Evolutionary conservation across 1,140 invertebrate species (phyloP).

Genomic region (Acromyrmex echinatior): DNA sequence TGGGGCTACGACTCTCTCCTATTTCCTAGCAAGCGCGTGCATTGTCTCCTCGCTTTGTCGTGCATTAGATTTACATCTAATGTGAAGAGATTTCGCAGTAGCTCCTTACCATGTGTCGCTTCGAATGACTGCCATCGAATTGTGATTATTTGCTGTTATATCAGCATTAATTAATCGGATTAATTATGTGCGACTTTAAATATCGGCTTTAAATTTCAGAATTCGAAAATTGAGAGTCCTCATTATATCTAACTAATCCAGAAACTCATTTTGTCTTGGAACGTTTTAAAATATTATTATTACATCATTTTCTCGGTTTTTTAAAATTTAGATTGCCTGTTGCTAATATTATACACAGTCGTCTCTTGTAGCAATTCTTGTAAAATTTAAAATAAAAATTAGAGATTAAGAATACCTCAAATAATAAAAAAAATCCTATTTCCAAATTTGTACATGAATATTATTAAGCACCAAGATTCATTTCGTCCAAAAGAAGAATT

Average conservation of each 20-base stretch:
- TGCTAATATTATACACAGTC: background rate
- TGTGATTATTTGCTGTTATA: background rate
- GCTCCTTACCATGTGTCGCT: constrained; percentile 28
- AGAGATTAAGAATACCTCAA: no score
- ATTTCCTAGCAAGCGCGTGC: background rate
- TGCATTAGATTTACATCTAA: constrained; percentile 48
- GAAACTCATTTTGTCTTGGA: background rate
- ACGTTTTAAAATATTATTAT: constrained; percentile 12
- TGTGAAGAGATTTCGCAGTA: constrained; percentile 47
- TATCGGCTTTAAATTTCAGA: background rate
- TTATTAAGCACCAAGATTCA: no score
- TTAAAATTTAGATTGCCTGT: background rate
- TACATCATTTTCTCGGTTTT: background rate
- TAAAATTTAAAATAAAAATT: no score
- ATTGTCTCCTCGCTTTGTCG: constrained; percentile 36
- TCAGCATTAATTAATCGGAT: constrained; percentile 10
- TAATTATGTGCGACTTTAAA: constrained; percentile 6
- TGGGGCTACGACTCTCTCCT: constrained; percentile 37
- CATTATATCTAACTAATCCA: background rate
- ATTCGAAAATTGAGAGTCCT: background rate
- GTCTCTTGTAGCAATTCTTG: background rate
- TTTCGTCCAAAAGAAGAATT: no score
- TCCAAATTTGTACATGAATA: no score
- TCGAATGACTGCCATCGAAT: background rate
- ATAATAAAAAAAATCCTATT: no score